These are phyloP conservation scores for Cyphomyrmex costatus DNA, from an alignment of 1,140 invertebrate species.

Conservation along the genomic window DNA sequence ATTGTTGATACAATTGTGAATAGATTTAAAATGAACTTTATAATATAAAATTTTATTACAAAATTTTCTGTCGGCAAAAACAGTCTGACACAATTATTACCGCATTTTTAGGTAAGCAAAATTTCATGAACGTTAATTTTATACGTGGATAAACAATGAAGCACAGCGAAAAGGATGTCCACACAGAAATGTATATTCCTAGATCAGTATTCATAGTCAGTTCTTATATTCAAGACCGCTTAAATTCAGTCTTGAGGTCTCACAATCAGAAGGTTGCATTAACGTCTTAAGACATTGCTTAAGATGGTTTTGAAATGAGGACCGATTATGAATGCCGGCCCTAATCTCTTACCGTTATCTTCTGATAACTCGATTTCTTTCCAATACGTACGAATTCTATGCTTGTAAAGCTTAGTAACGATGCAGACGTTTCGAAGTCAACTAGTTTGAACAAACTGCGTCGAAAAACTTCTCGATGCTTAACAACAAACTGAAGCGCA, in stretches of 20 bases:
- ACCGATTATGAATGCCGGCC: too few relatives aligned
- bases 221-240: too few relatives aligned
- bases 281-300: too few relatives aligned
- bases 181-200: background rate
- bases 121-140: background rate
- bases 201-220: too few relatives aligned
- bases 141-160: background rate
- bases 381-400: background rate
- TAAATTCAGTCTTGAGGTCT: too few relatives aligned
- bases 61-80: background rate
- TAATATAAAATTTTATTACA: background rate
- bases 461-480: background rate
- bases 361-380: slow-evolving; percentile 11
- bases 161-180: background rate
- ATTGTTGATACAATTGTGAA: background rate
- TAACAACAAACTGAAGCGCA: background rate
- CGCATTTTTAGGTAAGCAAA: background rate
- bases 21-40: background rate
- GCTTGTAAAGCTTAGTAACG: background rate
- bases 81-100: background rate
- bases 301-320: too few relatives aligned
- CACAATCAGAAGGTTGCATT: too few relatives aligned
- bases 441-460: background rate
- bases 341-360: slow-evolving; percentile 23
- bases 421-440: background rate